Percentiles rank a stretch among this genome's conserved stretches.
phyloP scores from a whole-genome alignment of 92 coral and sea anemone genomes.

The Muricea muricata region DNA sequence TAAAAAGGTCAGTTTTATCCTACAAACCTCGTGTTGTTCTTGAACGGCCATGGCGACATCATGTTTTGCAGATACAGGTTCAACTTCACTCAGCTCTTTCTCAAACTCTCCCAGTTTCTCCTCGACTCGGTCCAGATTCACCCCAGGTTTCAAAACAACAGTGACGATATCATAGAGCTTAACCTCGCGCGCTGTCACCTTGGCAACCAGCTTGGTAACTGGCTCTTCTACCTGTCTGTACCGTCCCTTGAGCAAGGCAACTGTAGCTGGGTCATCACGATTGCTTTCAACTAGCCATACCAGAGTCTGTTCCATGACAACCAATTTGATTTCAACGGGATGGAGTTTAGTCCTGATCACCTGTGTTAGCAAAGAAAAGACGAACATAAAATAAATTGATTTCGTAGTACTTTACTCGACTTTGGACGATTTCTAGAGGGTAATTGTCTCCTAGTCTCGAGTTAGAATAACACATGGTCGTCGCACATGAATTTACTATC shows the following conservation, averaged over 20 bases:
- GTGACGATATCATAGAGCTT: constrained; percentile 82
- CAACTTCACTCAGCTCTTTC: constrained; percentile 54
- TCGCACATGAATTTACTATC: too few relatives aligned
- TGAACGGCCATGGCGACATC: constrained; percentile 77
- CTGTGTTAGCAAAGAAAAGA: constrained; percentile 37
- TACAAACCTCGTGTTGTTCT: constrained; percentile 91
- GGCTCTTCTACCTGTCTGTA: constrained; percentile 77
- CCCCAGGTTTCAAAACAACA: constrained; percentile 78
- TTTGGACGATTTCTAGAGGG: too few relatives aligned
- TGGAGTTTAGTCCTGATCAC: constrained; percentile 82
- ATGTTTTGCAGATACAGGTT: constrained; percentile 79
- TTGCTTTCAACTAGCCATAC: constrained; percentile 67
- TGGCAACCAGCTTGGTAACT: constrained; percentile 79
- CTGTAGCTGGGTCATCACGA: constrained; percentile 83
- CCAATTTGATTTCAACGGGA: constrained; percentile 76
- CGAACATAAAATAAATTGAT: too few relatives aligned
- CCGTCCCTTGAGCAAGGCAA: constrained; percentile 73
- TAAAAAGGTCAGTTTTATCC: too few relatives aligned
- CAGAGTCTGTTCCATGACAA: constrained; percentile 77
- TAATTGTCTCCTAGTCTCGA: too few relatives aligned
- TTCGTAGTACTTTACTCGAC: too few relatives aligned
- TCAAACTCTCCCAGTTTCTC: constrained; percentile 83
- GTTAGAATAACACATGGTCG: too few relatives aligned
- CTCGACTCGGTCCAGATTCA: constrained; percentile 74
- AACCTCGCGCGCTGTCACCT: constrained; percentile 77